A percentile compares a stretch with the other conserved stretches of the same genome.
Conservation (phyloP, 1,140 invertebrate genomes). For the Bilobella aurantiaca region DNA sequence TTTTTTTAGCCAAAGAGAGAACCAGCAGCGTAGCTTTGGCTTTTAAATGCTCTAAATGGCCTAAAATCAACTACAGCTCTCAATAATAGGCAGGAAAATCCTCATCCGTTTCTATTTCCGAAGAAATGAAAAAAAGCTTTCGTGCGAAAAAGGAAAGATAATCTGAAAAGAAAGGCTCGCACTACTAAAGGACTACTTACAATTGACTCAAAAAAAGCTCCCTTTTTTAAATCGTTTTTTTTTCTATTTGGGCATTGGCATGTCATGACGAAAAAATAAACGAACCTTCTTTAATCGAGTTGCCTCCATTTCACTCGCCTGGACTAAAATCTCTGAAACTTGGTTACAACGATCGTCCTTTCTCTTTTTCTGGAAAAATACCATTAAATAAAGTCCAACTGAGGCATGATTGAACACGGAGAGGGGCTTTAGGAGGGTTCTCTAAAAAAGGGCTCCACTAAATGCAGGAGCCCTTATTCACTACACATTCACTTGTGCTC, state of each 20-base stretch:
- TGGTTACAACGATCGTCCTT: conserved; percentile 23
- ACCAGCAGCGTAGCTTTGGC: too few relatives aligned
- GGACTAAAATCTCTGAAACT: conserved; percentile 30
- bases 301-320: conserved; percentile 32
- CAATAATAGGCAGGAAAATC: neutral
- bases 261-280: neutral
- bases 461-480: too few relatives aligned
- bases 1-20: too few relatives aligned
- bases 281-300: conserved; percentile 27
- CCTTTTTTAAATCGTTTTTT: too few relatives aligned
- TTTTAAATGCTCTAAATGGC: too few relatives aligned
- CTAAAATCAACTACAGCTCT: neutral
- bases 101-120: conserved; percentile 5
- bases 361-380: conserved; percentile 25
- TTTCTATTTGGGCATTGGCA: too few relatives aligned
- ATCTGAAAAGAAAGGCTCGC: neutral
- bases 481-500: too few relatives aligned
- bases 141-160: neutral
- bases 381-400: neutral
- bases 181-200: neutral
- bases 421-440: too few relatives aligned
- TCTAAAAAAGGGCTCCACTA: too few relatives aligned
- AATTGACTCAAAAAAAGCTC: too few relatives aligned
- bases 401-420: too few relatives aligned
- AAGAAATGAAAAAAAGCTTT: neutral